phyloP scores from a whole-genome alignment of 2,113 vertebrate genomes.

The Pluvianellus socialis region DNA sequence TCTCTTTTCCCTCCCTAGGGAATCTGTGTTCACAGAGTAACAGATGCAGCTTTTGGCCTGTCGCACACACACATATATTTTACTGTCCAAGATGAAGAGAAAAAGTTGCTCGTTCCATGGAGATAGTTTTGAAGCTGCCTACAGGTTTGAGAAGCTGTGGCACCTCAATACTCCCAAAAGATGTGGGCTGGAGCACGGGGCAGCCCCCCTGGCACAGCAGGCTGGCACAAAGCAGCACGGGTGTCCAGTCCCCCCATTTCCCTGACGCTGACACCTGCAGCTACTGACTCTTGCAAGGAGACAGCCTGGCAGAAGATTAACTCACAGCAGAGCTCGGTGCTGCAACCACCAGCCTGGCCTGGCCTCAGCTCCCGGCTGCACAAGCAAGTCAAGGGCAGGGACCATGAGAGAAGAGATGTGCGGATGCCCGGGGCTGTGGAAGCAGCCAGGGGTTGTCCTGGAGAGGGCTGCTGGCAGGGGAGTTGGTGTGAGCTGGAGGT shows the following conservation, averaged over 20 bases:
- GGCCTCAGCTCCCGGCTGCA: fast-evolving
- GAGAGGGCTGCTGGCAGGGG: background rate
- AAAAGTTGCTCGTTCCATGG: background rate
- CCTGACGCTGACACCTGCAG: background rate
- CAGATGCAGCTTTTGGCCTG: background rate
- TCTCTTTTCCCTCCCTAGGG: background rate
- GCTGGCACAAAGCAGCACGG: background rate
- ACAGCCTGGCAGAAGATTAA: background rate
- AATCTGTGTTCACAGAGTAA: background rate
- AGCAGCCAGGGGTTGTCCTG: background rate
- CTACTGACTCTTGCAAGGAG: background rate
- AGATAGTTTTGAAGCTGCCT: background rate
- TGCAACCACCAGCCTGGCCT: background rate
- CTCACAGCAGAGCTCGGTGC: background rate
- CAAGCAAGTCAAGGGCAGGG: background rate
- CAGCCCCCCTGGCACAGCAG: background rate
- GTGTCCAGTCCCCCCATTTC: fast-evolving
- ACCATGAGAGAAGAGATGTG: fast-evolving
- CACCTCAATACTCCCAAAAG: background rate
- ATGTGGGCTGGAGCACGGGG: background rate
- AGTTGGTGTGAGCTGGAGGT: background rate
- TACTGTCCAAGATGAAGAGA: background rate
- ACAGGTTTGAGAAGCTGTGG: background rate
- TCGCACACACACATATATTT: background rate
- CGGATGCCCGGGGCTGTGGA: fast-evolving